Base-by-base conservation (phyloP, 2,888 invertebrate genomes). In the Oithona nana region DNA sequence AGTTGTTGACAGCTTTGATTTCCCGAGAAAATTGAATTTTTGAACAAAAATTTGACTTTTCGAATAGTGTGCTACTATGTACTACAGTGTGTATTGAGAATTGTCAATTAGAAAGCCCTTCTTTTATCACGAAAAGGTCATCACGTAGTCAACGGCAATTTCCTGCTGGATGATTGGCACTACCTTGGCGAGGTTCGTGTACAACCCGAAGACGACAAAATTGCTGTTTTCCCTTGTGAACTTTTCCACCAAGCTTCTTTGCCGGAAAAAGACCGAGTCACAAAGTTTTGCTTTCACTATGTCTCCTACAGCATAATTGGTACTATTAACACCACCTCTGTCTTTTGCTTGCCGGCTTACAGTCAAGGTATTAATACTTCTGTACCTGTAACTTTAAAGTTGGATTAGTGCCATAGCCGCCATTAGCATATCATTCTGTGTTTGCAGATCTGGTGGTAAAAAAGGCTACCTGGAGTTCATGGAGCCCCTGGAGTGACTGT, bases 241-340 rank as follows among this genome's bases (percentile, higher is more conserved):
- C 16, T 54, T 20, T 54, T 54, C 39, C 6, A 39, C 8, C 6
- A 16, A 39, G 39, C 39, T 26, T n/a, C n/a, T n/a, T n/a, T n/a
- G n/a, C n/a, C n/a, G n/a, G n/a, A n/a, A n/a, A 26, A 54, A 20
- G 54, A 54, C 24, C 24, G 16, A 16, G 16, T 16, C 54, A 24
- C 24, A 13, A 54, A 54, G 54, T 54, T 54, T 57, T 57, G 57
- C 57, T 57, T 57, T 31, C 30, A 57, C 30, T 57, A 57, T 26
- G 31, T 57, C 20, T 24, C 31, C 8, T 26, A 29, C 13, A 57
- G 30, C 57, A 31, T 57, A 20, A 29, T 57, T 20, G 57, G 57
- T n/a, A 31, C 29, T 2, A 57, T 22, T 31, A 29, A 57, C 22
- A 39, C 26, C 20, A 57, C 26, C 8, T 8, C 57, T 20, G n/a